Conservation (phyloP, 1,140 invertebrate genomes). For the Cydia splendana region DNA sequence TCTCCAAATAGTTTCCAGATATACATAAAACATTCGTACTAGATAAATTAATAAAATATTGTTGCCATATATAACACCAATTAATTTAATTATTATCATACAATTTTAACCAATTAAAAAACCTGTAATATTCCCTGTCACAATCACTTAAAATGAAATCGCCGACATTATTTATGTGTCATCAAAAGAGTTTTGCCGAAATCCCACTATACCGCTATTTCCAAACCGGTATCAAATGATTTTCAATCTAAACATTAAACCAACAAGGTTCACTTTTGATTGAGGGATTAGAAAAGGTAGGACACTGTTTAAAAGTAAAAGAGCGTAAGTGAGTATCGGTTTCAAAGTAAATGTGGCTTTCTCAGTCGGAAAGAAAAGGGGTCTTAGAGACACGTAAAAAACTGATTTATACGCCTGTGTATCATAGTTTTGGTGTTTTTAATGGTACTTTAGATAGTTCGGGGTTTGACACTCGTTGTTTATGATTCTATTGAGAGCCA, state of each 20-base stretch:
- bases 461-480: background rate
- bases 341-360: background rate
- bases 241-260: background rate
- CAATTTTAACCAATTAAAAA: background rate
- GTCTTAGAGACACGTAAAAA: conserved; percentile 13
- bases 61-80: too few relatives aligned
- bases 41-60: too few relatives aligned
- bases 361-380: background rate
- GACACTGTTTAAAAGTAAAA: background rate
- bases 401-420: background rate
- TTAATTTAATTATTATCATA: background rate
- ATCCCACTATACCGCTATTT: background rate
- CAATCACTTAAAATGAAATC: conserved; percentile 31
- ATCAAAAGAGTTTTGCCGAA: conserved; percentile 27
- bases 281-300: background rate
- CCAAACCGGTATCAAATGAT: background rate
- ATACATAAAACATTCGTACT: too few relatives aligned
- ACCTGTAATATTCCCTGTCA: conserved; percentile 17
- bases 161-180: conserved; percentile 24
- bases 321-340: background rate
- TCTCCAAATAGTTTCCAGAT: too few relatives aligned
- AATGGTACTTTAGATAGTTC: conserved; percentile 18
- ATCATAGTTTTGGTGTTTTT: conserved; percentile 1
- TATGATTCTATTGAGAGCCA: conserved; percentile 4
- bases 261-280: background rate